Percentiles rank a stretch among this genome's conserved stretches.
Conservation (phyloP, 2,888 invertebrate species). For the Peribatodes rhomboidaria region DNA sequence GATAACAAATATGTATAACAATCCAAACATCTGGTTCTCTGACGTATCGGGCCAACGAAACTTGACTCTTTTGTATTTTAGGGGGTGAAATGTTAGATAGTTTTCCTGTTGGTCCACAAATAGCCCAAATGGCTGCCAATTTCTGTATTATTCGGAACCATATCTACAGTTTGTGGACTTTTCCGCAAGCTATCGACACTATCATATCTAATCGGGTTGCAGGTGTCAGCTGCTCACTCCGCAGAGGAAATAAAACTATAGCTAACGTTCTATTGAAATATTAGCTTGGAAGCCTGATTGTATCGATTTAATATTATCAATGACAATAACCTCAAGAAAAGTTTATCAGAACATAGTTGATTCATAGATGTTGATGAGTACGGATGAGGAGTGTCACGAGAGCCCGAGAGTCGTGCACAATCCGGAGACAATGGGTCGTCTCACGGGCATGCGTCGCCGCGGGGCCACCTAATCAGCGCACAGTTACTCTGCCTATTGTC, state of each 20-base stretch:
- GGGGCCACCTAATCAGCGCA: slow-evolving; percentile 52
- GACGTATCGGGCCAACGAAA: not conserved
- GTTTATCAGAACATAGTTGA: slow-evolving; percentile 20
- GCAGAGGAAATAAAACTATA: slow-evolving; percentile 6
- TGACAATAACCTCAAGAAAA: slow-evolving; percentile 19
- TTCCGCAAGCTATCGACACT: slow-evolving; percentile 12
- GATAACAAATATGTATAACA: slow-evolving; percentile 1
- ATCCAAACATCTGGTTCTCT: not conserved
- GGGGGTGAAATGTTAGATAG: slow-evolving; percentile 3
- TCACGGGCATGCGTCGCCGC: slow-evolving; percentile 42
- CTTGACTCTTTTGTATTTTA: slow-evolving; percentile 8
- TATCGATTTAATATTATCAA: not conserved
- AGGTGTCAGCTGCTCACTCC: slow-evolving; percentile 11
- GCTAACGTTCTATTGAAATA: not conserved
- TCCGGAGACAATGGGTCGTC: slow-evolving; percentile 46
- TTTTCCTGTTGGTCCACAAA: slow-evolving; percentile 18
- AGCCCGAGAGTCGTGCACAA: slow-evolving; percentile 21
- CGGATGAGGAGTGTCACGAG: slow-evolving; percentile 38
- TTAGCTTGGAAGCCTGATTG: not conserved
- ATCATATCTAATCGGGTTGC: slow-evolving; percentile 23
- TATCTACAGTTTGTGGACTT: slow-evolving; percentile 13
- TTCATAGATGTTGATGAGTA: slow-evolving; percentile 30
- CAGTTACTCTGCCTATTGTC: slow-evolving; percentile 62
- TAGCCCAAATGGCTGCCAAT: not conserved
- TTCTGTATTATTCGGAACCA: slow-evolving; percentile 6